Evolutionary conservation across 2,888 invertebrate genomes (phyloP), one percentile per base, ranked within the genome.

Genomic region (Euclidia mi): DNA sequence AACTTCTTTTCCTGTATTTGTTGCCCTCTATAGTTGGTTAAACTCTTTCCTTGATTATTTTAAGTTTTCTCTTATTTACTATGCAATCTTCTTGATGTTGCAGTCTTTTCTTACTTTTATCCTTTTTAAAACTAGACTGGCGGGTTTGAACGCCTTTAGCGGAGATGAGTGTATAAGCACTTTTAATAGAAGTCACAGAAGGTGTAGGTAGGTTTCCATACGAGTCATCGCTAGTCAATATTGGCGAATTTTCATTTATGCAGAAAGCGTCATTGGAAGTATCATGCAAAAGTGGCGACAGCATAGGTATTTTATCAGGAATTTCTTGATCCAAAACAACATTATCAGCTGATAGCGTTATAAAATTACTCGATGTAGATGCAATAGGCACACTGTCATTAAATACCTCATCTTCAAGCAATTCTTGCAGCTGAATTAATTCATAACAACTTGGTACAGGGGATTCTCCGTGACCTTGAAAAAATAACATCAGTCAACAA

Each of bases 1-100:
- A 52, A 45, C 41, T 45, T 7, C 28, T 45, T 52, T 15, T 44
- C 52, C 11, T 29, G 34, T 40, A 45, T n/a, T 25, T 41, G 25
- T 45, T 53, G 45, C 6, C 45, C 53, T 40, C 14, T 53, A 15
- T 29, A 3, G 41, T 46, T n/a, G n/a, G n/a, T n/a, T n/a, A n/a
- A n/a, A n/a, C n/a, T n/a, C n/a, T n/a, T n/a, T n/a, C n/a, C n/a
- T 53, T 46, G 46, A 40, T 53, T 46, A 34, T 46, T 53, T 46
- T 20, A 11, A 34, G 20, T 20, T 15, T 53, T 25, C 53, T 41
- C 14, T 34, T 40, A 46, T 41, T 46, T 40, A 25, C 32, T 10
- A 53, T 4, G 46, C 53, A 46, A 40, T 46, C 3, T 1, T 53
- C 34, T 41, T 45, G 40, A 34, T 40, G 46, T 14, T 9, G 9